phyloP scores from a whole-genome alignment of 2,113 vertebrate genomes.

The Octodon degus region DNA sequence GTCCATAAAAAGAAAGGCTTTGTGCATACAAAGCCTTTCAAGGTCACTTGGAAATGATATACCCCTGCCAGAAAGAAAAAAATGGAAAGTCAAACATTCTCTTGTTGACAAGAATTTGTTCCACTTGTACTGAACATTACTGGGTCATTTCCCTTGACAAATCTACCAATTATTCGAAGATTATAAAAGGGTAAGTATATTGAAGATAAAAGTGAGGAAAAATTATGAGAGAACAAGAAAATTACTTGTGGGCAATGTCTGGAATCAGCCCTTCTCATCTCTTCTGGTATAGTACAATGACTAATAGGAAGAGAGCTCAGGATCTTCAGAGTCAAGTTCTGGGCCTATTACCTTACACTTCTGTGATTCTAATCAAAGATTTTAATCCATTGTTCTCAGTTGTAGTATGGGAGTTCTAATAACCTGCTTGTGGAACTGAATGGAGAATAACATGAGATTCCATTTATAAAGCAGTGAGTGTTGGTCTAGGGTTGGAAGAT shows the following conservation, averaged over 20 bases:
- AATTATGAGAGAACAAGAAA: neutral
- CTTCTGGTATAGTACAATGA: neutral
- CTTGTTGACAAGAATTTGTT: neutral
- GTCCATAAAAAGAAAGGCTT: neutral
- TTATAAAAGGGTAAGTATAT: neutral
- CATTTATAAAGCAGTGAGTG: neutral
- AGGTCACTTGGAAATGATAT: neutral
- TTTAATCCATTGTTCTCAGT: neutral
- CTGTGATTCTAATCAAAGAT: neutral
- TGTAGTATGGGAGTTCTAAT: neutral
- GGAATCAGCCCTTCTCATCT: neutral
- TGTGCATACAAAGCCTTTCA: neutral
- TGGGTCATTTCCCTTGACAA: neutral
- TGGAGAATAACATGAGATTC: neutral
- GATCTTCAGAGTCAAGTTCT: neutral
- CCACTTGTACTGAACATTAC: neutral
- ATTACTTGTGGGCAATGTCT: neutral
- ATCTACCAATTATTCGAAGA: conserved; percentile 11
- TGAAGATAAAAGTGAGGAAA: neutral
- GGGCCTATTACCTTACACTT: neutral
- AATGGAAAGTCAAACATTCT: neutral
- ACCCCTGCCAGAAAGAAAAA: neutral
- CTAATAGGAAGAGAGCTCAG: neutral
- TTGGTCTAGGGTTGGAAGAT: neutral
- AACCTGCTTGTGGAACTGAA: neutral